Evolutionary conservation across 2,888 invertebrate species (phyloP), one percentile per base, ranked within the genome.

Genomic region (Spatulosminthurus flaviceps): DNA sequence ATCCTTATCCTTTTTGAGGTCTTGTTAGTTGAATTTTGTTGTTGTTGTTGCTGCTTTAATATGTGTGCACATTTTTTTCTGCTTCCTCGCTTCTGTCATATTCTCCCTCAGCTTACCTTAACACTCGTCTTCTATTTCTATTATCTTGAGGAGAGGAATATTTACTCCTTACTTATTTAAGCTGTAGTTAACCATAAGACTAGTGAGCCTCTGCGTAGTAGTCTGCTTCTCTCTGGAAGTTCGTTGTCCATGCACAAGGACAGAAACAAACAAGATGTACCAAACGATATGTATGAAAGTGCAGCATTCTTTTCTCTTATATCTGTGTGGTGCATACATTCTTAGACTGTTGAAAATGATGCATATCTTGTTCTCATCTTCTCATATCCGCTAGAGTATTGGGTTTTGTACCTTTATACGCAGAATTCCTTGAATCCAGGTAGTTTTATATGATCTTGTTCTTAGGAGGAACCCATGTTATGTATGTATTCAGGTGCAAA

Each of bases 181-280:
- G 34, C 34, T 9, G 34, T 34, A 7, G 34, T 34, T 34, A 34
- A n/a, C n/a, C 34, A 34, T 34, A 34, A 34, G 28, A 67, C 28
- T 7, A 67, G 21, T 19, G 41, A 71, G 42, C n/a, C n/a, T n/a
- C n/a, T n/a, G n/a, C n/a, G n/a, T n/a, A 71, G n/a, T 42, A 67
- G 70, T 41, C 70, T 41, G 41, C 21, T 1, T 41, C 67, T 67
- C 28, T 28, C 67, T 67, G 28, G 16, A 51, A 51, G 51, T 51
- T 51, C 51, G 51, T 67, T 28, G 28, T 67, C n/a, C 28, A 28
- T 67, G 24, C 67, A 67, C 28, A 28, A 26, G 26, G 26, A 26
- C 21, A 70, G 70, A 29, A 67, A 64, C 22, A 22, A 21, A 64
- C 21, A 24, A 26, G n/a, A 7, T n/a, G n/a, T n/a, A n/a, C n/a